Base-by-base conservation (phyloP, 2,113 vertebrate genomes). In the Eubucco bourcierii region DNA sequence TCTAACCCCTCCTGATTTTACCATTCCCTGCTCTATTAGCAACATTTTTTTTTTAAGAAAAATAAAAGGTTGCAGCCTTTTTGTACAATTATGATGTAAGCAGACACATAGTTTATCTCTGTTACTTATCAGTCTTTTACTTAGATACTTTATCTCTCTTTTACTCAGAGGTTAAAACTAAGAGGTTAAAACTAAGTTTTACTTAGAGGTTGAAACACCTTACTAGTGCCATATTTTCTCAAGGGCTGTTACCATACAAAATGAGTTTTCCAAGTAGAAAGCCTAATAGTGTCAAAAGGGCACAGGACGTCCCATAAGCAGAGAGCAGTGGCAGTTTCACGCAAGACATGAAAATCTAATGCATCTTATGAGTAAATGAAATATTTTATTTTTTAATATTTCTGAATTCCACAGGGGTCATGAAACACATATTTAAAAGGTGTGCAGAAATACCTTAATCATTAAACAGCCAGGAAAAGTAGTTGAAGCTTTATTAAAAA, bases 401-500 rank as follows among this genome's bases (percentile, higher is more conserved):
- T 95, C 83, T 87, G 61, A 96, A 97, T 97, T 97, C 96, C 92
- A 61, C 60, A 72, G 94, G 60, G 95, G 46, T 47, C 73, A 55
- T 71, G 75, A 84, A 97, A 96, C 95, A 93, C 94, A 81, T 92
- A 97, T 97, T 97, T 97, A 95, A 97, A 97, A 96, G 84, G 92
- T 97, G 91, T 94, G 85, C 59, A 93, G 92, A 95, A 96, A 95
- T 94, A 96, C 64, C 34, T 85, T 88, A 96, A 97, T 98, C 94
- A 97, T 98, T 97, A 97, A 95, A 96, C 80, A 92, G 84, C 82
- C 93, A 86, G 92, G 95, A 97, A 95, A 97, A 80, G 80, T 87
- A 94, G 80, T 94, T 96, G 95, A 96, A 97, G 92, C 85, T 97
- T 98, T 98, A 98, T 98, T 98, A 97, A 97, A 97, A 97, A 97